These are phyloP conservation scores for Hybognathus amarus DNA, from an alignment of 2,797 vertebrate genomes.

Conservation along the genomic window DNA sequence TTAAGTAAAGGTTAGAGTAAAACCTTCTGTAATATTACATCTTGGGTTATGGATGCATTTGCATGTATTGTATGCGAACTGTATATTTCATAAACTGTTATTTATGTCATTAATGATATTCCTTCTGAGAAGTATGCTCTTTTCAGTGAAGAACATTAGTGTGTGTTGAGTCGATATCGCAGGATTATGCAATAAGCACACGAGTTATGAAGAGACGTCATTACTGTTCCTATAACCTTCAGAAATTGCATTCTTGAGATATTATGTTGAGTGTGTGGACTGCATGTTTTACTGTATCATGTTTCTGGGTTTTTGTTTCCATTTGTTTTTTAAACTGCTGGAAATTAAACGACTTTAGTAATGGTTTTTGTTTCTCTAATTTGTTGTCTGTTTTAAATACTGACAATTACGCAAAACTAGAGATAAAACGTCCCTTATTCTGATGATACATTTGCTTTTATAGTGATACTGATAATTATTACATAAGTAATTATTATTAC, in stretches of 20 bases:
- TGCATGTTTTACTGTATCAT: not conserved
- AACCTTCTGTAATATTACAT: not conserved
- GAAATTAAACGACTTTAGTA: not conserved
- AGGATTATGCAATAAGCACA: conserved; percentile 14
- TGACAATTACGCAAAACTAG: no score
- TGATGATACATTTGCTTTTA: no score
- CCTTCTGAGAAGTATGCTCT: conserved; percentile 38
- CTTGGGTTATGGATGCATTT: not conserved
- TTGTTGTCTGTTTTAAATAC: no score
- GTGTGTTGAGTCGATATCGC: not conserved
- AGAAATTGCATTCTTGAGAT: no score
- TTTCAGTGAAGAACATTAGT: conserved; percentile 51
- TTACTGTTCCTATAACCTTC: not conserved
- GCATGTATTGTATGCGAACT: conserved; percentile 18
- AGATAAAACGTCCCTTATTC: no score
- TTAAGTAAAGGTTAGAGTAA: not conserved
- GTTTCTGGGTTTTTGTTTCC: not conserved
- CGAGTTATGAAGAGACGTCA: not conserved
- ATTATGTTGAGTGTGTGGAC: not conserved
- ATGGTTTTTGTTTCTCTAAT: not conserved
- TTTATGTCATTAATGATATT: conserved; percentile 16
- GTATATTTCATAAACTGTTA: conserved; percentile 41
- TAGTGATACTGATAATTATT: no score
- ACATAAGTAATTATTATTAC: no score
- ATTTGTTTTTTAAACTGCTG: no score